Base-by-base conservation (phyloP, 2,888 invertebrate species). In the Agrotis clavis region DNA sequence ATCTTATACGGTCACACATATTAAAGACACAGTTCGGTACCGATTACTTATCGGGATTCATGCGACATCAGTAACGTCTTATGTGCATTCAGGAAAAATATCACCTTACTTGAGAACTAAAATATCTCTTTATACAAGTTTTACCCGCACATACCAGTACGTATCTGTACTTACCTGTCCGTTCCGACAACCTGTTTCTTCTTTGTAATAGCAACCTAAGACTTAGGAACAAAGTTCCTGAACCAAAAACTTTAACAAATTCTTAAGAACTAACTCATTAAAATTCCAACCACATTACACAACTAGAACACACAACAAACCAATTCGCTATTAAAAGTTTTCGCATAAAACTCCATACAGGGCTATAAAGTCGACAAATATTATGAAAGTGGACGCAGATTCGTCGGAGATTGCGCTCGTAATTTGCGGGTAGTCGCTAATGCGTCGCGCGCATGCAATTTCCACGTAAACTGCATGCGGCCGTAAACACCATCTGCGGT, bases 361-460 rank as follows among this genome's bases (percentile, higher is more conserved):
- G 25, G 80, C 71, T 59, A 64, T 79, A 67, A 82, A 71, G 57
- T 65, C 77, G 64, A 69, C 67, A 77, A 77, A 83, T 81, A 63
- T 82, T 74, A 74, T 79, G 72, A 81, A 79, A 71, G 67, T 79
- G 72, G 81, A 73, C 74, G 69, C 75, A 79, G 79, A 81, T 84
- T 83, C 72, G 77, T 77, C 77, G 79, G 85, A 89, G 87, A 90
- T 90, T 90, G 89, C 82, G 76, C 70, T 74, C 77, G 77, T 84
- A 90, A 91, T 90, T 90, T 87, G 89, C 84, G 86, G 87, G 82
- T 78, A 81, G 78, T 77, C 74, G 77, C 80, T 88, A 92, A 91
- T 90, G 87, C 86, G 88, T 88, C 83, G 85, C 84, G 89, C 86
- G 86, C 90, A 90, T 90, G 92, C 90, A 89, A 92, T 92, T 90